Percentiles rank a stretch among this genome's conserved stretches.
phyloP scores from a whole-genome alignment of 2,113 vertebrate species.

The Siniperca knerii region DNA sequence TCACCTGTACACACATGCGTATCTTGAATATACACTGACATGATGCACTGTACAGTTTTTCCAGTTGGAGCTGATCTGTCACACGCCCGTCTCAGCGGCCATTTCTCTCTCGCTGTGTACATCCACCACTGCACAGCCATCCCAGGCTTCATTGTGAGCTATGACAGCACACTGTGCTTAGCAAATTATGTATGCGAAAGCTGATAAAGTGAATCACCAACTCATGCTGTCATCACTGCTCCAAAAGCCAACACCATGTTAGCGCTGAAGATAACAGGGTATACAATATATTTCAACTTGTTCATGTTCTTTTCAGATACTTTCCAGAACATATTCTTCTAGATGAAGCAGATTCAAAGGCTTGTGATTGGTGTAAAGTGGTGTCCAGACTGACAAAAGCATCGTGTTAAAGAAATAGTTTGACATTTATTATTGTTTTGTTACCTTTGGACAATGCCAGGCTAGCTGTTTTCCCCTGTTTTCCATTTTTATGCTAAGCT shows the following conservation, averaged over 20 bases:
- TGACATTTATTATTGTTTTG: no score
- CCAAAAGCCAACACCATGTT: background rate
- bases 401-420: no score
- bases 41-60: background rate
- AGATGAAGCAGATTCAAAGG: no score
- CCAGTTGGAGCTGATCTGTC: slow-evolving; percentile 8
- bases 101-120: slow-evolving; percentile 2
- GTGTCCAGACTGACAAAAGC: no score
- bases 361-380: no score
- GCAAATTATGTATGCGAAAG: background rate
- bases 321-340: background rate
- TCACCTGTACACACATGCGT: slow-evolving; percentile 6
- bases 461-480: no score
- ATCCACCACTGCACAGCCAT: slow-evolving; percentile 6
- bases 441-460: no score
- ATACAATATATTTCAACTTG: background rate
- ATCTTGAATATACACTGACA: background rate
- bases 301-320: background rate
- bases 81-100: background rate
- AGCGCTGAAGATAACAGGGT: background rate
- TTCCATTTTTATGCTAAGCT: no score
- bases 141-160: background rate
- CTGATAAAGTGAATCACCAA: slow-evolving; percentile 22
- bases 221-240: slow-evolving; percentile 6
- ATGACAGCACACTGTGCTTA: background rate